Percentiles rank a stretch among this genome's conserved stretches.
Evolutionary conservation across 2,888 invertebrate species (phyloP).

Genomic region (Folsomia candida): DNA sequence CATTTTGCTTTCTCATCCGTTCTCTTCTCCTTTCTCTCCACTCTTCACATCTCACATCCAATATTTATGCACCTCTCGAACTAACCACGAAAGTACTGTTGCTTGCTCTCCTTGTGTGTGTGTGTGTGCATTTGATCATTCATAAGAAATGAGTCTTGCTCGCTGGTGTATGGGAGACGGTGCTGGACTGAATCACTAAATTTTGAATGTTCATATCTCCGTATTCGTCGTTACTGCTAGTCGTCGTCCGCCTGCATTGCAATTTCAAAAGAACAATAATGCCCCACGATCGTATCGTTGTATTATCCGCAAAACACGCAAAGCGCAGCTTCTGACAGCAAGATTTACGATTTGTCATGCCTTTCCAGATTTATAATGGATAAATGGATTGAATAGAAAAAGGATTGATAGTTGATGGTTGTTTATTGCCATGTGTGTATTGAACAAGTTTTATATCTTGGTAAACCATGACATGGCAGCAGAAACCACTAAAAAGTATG

Average conservation of each 20-base stretch:
- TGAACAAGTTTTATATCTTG: too few species aligned
- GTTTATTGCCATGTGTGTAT: not conserved
- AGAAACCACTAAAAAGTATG: too few species aligned
- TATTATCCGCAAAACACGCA: slow-evolving; percentile 18
- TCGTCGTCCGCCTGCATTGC: not conserved
- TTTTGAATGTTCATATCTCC: not conserved
- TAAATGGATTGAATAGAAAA: slow-evolving; percentile 24
- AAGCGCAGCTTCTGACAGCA: slow-evolving; percentile 16
- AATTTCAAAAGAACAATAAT: not conserved
- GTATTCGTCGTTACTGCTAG: not conserved
- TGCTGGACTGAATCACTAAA: not conserved
- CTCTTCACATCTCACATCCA: too few species aligned
- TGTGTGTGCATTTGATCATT: not conserved
- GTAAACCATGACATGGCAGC: too few species aligned
- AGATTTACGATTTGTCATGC: slow-evolving; percentile 29
- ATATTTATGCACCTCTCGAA: not conserved
- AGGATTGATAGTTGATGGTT: slow-evolving; percentile 1
- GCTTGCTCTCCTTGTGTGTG: not conserved
- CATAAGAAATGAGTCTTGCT: not conserved
- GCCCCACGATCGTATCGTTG: not conserved
- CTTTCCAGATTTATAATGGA: slow-evolving; percentile 25
- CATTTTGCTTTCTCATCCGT: not conserved
- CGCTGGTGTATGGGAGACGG: too few species aligned
- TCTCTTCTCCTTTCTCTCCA: too few species aligned
- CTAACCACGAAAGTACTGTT: not conserved